Evolutionary conservation across 2,797 vertebrate genomes (phyloP).

Genomic region (Eptatretus atami): DNA sequence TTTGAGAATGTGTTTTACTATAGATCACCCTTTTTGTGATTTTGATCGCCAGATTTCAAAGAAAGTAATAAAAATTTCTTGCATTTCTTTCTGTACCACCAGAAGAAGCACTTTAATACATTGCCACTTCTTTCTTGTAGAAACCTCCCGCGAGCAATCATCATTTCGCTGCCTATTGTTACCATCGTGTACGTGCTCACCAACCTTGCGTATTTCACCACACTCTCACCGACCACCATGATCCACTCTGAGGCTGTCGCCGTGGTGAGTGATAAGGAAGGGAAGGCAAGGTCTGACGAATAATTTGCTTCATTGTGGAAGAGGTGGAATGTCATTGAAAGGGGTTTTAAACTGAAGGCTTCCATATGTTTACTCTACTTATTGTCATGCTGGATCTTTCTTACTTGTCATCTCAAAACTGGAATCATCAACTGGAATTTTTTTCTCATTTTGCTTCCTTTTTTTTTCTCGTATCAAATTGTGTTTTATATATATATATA

Average conservation of each 20-base stretch:
- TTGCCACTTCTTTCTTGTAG: slow-evolving; percentile 14
- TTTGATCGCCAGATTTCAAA: too few species aligned
- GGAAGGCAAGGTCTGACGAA: neutral
- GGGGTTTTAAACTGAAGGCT: neutral
- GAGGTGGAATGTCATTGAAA: too few species aligned
- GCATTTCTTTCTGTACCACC: neutral
- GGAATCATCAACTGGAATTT: neutral
- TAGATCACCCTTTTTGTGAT: too few species aligned
- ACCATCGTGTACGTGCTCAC: slow-evolving; percentile 72
- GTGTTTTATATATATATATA: neutral
- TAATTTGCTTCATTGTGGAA: too few species aligned
- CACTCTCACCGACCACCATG: slow-evolving; percentile 38
- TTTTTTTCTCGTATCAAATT: neutral
- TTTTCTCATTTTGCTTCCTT: neutral
- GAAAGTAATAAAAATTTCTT: too few species aligned
- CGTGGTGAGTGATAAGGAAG: slow-evolving; percentile 22
- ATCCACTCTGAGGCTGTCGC: slow-evolving; percentile 52
- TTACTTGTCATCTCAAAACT: neutral
- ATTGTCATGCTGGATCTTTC: neutral
- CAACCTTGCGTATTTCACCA: slow-evolving; percentile 90
- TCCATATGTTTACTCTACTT: neutral
- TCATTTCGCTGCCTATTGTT: slow-evolving; percentile 76
- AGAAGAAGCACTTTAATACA: rapidly evolving
- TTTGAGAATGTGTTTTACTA: too few species aligned
- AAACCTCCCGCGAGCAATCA: slow-evolving; percentile 79